Evolutionary conservation across 2,888 invertebrate genomes (phyloP), one percentile per base, ranked within the genome.

Genomic region (Venusia cambrica): DNA sequence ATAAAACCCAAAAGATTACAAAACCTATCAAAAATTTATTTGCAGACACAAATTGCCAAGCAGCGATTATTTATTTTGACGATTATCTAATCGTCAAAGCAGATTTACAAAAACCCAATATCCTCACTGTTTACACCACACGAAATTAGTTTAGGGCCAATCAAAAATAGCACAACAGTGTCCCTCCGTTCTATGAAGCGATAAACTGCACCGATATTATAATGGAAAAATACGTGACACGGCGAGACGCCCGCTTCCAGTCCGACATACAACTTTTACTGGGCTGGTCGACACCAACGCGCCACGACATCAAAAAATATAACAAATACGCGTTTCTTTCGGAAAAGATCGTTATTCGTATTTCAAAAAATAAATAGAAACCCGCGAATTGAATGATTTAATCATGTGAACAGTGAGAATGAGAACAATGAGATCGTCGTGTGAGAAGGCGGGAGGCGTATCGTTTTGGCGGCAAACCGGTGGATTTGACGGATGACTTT

Each of bases 221-320:
- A 69, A 69, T 67, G 75, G 73, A 78, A 79, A 78, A 77, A 73
- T 70, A 64, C 60, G 66, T 71, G 70, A 63, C 72, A 73, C 64
- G 62, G 57, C 48, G 49, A 38, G 40, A 59, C 61, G 66, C 53
- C 48, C 52, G 56, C 53, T 56, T 64, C 69, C 83, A 83, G 81
- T 83, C 63, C 62, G 73, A 68, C 73, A 76, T 72, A 70, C 66
- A 75, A 66, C 79, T 72, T 74, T 78, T 78, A 62, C 60, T 74
- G 74, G 60, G 80, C 58, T 74, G 74, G 83, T 74, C 83, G 80
- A 62, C 73, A 67, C 62, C 64, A 61, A 65, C 69, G 73, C 67
- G 54, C 57, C 55, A 49, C 50, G 40, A 51, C 53, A 45, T 38
- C 51, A 49, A 55, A n/a, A n/a, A n/a, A n/a, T n/a, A n/a, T n/a